These are phyloP conservation scores for Heliconius eleuchia DNA, from an alignment of 1,140 invertebrate genomes.

Conservation along the genomic window DNA sequence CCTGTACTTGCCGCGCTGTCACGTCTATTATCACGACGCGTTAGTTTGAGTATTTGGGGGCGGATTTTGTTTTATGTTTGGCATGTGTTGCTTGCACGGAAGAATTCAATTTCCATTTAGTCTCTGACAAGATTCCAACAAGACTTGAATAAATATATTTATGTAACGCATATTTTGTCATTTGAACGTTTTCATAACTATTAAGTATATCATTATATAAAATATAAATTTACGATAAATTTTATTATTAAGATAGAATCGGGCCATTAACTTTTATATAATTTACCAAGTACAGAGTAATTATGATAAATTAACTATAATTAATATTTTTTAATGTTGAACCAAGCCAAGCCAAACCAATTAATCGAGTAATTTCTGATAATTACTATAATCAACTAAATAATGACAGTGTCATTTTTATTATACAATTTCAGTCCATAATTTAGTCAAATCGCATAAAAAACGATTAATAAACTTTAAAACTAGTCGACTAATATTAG, in stretches of 20 bases:
- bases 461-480: constrained; percentile 16
- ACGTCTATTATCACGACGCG: constrained; percentile 73
- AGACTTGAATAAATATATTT: constrained; percentile 6
- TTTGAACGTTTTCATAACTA: background rate
- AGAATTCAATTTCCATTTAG: background rate
- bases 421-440: background rate
- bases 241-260: background rate
- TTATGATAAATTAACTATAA: background rate
- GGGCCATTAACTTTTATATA: background rate
- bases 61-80: constrained; percentile 59
- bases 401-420: background rate
- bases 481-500: constrained; percentile 13
- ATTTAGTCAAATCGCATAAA: background rate
- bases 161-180: no score
- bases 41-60: constrained; percentile 59
- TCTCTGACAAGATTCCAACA: constrained; percentile 22
- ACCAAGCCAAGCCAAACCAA: background rate
- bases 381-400: constrained; percentile 12
- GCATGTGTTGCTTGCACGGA: constrained; percentile 30
- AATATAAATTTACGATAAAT: background rate
- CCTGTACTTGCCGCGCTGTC: constrained; percentile 74
- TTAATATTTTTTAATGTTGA: background rate
- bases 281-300: constrained; percentile 8
- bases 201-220: background rate
- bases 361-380: constrained; percentile 11